Evolutionary conservation across 1,140 invertebrate genomes (phyloP).

Genomic region (Spodoptera litura): DNA sequence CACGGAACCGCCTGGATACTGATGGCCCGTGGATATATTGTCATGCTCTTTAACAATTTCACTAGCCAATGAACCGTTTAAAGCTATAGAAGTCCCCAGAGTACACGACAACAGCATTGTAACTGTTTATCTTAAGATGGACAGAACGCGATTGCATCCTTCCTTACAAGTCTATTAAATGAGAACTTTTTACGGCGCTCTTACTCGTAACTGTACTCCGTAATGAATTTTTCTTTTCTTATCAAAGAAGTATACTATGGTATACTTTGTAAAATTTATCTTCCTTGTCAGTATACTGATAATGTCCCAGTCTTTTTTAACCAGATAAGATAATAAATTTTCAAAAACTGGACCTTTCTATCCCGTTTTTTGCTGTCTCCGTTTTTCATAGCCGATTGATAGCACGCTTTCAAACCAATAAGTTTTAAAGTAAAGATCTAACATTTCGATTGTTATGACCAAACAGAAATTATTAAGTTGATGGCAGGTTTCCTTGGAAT

Average conservation of each 20-base stretch:
- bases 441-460: constrained; percentile 48
- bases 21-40: constrained; percentile 61
- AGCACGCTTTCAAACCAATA: background rate
- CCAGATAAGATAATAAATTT: too few species aligned
- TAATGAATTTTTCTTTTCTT: background rate
- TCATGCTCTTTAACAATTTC: constrained; percentile 47
- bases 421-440: background rate
- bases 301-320: too few species aligned
- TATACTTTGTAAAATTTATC: too few species aligned
- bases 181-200: constrained; percentile 37
- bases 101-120: constrained; percentile 60
- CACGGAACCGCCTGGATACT: constrained; percentile 63
- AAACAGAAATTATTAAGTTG: constrained; percentile 34
- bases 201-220: constrained; percentile 27
- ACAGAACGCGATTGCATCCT: constrained; percentile 52
- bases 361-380: too few species aligned
- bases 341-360: too few species aligned
- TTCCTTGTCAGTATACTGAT: too few species aligned
- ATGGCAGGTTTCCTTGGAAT: constrained; percentile 65
- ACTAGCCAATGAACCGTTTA: constrained; percentile 65
- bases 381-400: too few species aligned
- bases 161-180: constrained; percentile 45
- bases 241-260: too few species aligned
- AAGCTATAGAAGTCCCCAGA: constrained; percentile 56
- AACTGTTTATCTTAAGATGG: constrained; percentile 72